phyloP scores from a whole-genome alignment of 2,797 vertebrate genomes.

The Pseudocheirus occidentalis region DNA sequence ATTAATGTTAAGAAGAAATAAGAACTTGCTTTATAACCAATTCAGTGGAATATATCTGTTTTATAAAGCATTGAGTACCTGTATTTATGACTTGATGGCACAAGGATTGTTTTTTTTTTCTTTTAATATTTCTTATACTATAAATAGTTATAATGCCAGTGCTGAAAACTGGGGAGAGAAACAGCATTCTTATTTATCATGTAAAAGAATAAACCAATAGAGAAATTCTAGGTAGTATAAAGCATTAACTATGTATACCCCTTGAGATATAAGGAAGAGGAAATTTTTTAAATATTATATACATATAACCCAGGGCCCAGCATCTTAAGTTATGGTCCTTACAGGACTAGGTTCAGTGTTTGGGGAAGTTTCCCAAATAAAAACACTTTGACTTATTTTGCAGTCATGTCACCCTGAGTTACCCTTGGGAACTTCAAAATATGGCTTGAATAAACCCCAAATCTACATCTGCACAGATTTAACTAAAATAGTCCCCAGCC shows the following conservation, averaged over 20 bases:
- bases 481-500: not conserved
- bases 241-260: no score
- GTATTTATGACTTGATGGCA: not conserved
- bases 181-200: no score
- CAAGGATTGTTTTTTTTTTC: not conserved
- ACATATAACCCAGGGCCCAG: no score
- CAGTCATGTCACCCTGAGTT: not conserved
- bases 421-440: not conserved
- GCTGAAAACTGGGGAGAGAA: no score
- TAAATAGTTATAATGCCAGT: no score
- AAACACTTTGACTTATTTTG: not conserved
- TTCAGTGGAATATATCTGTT: conserved; percentile 12
- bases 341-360: no score
- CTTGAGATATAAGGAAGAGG: no score
- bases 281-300: no score
- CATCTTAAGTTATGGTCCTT: no score
- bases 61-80: conserved; percentile 22
- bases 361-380: not conserved
- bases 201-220: no score
- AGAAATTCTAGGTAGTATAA: no score
- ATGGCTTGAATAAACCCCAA: not conserved
- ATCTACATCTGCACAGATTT: not conserved
- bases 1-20: not conserved
- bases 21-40: not conserved
- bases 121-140: no score